A percentile compares a stretch with the other conserved stretches of the same genome.
These are phyloP conservation scores for Pardalotus punctatus DNA, from an alignment of 2,113 vertebrate genomes.

Conservation along the genomic window DNA sequence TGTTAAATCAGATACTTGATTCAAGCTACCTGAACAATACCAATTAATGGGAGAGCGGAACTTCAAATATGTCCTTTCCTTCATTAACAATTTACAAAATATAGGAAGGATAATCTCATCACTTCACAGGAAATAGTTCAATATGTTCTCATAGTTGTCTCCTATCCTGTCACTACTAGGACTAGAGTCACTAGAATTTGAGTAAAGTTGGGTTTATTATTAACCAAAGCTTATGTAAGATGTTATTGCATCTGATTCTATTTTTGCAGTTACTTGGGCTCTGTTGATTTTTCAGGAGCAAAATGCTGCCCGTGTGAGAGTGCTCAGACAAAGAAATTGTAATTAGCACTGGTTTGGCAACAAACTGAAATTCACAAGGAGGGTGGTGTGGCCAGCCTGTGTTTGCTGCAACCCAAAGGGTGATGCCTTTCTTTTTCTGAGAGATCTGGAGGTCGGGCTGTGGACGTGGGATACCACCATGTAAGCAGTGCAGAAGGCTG, in stretches of 20 bases:
- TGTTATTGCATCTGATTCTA: constrained; percentile 26
- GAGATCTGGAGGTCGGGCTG: not conserved
- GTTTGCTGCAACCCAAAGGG: not conserved
- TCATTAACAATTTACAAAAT: not conserved
- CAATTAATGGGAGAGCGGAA: not conserved
- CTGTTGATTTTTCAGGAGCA: not conserved
- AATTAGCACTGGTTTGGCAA: not conserved
- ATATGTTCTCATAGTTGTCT: not conserved
- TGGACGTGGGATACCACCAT: accelerated
- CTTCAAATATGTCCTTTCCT: not conserved
- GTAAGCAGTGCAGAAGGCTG: accelerated
- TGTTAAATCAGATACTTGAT: not conserved
- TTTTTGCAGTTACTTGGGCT: constrained; percentile 10
- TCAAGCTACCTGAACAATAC: not conserved
- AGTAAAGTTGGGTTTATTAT: constrained; percentile 42
- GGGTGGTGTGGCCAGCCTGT: not conserved
- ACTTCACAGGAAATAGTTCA: not conserved
- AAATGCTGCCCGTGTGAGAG: not conserved
- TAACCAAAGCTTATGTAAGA: constrained; percentile 41
- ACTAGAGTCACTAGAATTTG: constrained; percentile 26
- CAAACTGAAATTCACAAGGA: not conserved
- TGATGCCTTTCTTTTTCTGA: not conserved
- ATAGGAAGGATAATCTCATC: not conserved
- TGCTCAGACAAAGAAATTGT: not conserved
- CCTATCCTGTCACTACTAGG: not conserved